phyloP scores from a whole-genome alignment of 2,113 vertebrate species.

The Budorcas taxicolor region DNA sequence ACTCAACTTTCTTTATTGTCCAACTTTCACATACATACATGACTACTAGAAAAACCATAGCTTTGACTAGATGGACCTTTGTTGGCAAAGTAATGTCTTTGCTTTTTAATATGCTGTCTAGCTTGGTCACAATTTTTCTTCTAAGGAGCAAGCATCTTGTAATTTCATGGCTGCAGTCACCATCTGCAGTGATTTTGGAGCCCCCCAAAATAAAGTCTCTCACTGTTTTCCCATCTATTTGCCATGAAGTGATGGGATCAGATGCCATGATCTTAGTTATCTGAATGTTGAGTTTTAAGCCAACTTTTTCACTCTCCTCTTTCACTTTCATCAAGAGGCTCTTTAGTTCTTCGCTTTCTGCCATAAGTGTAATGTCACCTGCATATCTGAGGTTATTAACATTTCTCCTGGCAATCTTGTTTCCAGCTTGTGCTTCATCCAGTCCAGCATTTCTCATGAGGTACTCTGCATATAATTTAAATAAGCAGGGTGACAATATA shows the following conservation, averaged over 20 bases:
- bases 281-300: neutral
- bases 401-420: neutral
- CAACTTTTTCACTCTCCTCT: neutral
- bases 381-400: neutral
- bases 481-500: neutral
- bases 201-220: neutral
- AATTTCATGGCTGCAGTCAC: neutral
- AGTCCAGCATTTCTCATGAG: neutral
- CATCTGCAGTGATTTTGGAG: neutral
- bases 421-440: neutral
- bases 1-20: neutral
- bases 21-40: neutral
- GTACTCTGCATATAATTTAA: neutral
- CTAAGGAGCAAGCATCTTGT: neutral
- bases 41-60: neutral
- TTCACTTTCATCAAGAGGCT: neutral
- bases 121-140: neutral
- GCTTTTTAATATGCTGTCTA: neutral
- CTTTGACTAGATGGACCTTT: neutral
- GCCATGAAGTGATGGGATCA: neutral
- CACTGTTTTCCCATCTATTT: neutral
- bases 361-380: neutral
- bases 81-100: neutral
- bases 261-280: neutral
- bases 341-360: neutral